Percentiles rank a stretch among this genome's conserved stretches.
Evolutionary conservation across 2,888 invertebrate genomes (phyloP).

Genomic region (Augiades crinisus): DNA sequence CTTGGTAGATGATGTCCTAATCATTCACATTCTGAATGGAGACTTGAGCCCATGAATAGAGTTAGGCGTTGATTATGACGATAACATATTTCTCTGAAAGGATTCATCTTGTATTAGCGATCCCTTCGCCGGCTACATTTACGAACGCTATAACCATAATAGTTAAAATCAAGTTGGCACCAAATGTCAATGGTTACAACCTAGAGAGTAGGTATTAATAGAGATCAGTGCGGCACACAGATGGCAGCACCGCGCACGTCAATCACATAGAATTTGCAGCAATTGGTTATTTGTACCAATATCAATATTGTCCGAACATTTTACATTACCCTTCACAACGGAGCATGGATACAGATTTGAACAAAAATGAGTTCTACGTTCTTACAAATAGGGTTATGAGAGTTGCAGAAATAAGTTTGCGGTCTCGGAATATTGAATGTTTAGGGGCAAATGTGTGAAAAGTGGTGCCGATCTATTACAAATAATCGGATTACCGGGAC

Average conservation of each 20-base stretch:
- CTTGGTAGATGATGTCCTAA: too few species aligned
- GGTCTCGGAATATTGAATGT: conserved; percentile 3
- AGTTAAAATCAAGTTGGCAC: too few species aligned
- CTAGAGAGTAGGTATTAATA: too few species aligned
- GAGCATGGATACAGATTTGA: neutral
- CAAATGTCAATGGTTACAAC: too few species aligned
- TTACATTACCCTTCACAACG: conserved; percentile 36
- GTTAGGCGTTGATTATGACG: too few species aligned
- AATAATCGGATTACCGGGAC: conserved; percentile 65
- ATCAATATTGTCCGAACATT: conserved; percentile 40
- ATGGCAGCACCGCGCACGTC: conserved; percentile 33
- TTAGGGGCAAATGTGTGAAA: conserved; percentile 40
- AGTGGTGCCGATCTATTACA: conserved; percentile 67
- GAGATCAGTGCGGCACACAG: neutral
- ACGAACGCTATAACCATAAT: too few species aligned
- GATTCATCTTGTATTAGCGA: too few species aligned
- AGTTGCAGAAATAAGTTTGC: neutral
- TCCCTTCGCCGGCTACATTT: too few species aligned
- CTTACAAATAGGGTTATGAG: neutral
- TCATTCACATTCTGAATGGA: too few species aligned
- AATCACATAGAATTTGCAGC: conserved; percentile 39
- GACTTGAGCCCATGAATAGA: too few species aligned
- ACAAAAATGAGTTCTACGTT: neutral
- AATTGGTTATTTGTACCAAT: conserved; percentile 49
- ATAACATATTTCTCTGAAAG: too few species aligned